phyloP scores from a whole-genome alignment of 2,888 invertebrate species.

The Formica aserva region DNA sequence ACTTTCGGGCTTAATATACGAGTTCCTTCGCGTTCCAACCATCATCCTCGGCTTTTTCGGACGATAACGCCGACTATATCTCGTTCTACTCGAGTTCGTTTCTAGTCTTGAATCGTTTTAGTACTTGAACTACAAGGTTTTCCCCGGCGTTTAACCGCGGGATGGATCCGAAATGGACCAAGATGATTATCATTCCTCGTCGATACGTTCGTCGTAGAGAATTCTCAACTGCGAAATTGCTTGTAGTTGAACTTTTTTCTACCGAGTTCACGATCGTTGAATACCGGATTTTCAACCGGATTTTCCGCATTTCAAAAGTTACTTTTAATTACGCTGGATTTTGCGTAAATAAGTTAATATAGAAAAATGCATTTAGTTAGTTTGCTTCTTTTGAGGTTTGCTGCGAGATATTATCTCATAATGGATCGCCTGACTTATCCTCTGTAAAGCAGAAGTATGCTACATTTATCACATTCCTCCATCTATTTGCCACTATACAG shows the following conservation, averaged over 20 bases:
- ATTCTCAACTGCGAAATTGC: conserved; percentile 1
- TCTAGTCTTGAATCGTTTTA: background rate
- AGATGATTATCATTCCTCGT: background rate
- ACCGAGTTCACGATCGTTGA: background rate
- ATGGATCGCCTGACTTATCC: background rate
- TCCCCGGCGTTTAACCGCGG: background rate
- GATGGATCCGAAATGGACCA: background rate
- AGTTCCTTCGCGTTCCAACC: conserved; percentile 18
- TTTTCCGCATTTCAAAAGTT: background rate
- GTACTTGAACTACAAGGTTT: conserved; percentile 8
- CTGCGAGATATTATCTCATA: background rate
- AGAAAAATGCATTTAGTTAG: background rate
- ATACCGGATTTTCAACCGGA: background rate
- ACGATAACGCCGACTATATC: conserved; percentile 37
- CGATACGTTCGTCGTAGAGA: background rate
- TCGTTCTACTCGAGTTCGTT: conserved; percentile 1
- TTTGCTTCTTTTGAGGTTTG: background rate
- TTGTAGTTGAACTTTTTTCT: background rate
- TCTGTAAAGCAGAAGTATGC: background rate
- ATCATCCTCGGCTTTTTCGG: conserved; percentile 37
- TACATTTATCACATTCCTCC: background rate
- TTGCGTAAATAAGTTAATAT: background rate
- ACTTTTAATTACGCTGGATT: background rate
- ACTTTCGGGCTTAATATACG: conserved; percentile 44
- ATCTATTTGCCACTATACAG: background rate